Evolutionary conservation across 1,140 invertebrate species (phyloP).

Genomic region (Drosophila parabipectinata): DNA sequence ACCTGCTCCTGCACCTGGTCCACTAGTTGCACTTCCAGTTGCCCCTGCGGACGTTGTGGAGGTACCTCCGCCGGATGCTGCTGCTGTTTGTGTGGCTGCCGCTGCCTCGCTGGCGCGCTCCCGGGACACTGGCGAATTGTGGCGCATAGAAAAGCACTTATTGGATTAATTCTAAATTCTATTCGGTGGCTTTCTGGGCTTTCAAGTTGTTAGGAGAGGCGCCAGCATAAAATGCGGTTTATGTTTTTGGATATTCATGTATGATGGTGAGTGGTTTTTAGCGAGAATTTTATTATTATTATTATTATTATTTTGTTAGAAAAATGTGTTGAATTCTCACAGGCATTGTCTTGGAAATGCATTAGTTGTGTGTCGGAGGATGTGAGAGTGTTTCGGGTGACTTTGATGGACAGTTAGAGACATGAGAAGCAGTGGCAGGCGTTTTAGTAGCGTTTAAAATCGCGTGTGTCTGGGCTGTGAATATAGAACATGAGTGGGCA

Average conservation of each 20-base stretch:
- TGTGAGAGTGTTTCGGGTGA: constrained; percentile 11
- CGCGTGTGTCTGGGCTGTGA: constrained; percentile 42
- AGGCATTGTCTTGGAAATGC: constrained; percentile 13
- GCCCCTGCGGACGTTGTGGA: constrained; percentile 5
- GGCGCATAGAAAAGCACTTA: constrained; percentile 70
- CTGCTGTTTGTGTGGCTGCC: constrained; percentile 42
- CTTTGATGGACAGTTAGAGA: constrained; percentile 48
- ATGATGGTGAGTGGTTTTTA: background rate
- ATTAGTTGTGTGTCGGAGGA: constrained; percentile 1
- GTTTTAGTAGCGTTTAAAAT: constrained; percentile 58
- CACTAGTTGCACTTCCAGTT: constrained; percentile 5
- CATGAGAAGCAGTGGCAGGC: constrained; percentile 34
- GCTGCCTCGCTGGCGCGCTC: constrained; percentile 71
- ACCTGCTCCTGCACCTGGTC: constrained; percentile 8
- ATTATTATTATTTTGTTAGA: background rate
- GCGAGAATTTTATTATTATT: background rate
- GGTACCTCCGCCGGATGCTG: constrained; percentile 40
- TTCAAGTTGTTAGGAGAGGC: constrained; percentile 4
- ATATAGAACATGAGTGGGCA: background rate
- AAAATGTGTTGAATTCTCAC: constrained; percentile 12
- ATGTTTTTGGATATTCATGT: background rate
- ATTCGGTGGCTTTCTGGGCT: constrained; percentile 14
- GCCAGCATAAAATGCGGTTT: background rate
- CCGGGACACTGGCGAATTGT: constrained; percentile 80
- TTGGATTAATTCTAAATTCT: constrained; percentile 43